Evolutionary conservation across 1,140 invertebrate species (phyloP), one percentile per base, ranked within the genome.

Genomic region (Zaprionus ornatus): DNA sequence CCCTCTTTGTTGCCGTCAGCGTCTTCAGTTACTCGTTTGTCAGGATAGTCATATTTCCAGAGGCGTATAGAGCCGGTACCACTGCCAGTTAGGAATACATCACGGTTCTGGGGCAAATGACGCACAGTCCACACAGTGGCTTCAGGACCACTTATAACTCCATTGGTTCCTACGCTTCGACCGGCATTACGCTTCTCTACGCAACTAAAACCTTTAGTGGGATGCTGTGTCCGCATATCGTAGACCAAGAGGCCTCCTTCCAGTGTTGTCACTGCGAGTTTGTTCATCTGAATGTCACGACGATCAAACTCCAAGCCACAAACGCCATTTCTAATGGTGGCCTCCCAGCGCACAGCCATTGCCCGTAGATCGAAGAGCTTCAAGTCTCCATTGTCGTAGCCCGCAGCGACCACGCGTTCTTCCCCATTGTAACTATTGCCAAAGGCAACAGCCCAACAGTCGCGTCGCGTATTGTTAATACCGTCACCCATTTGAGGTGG

Each of bases 381-480:
- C 0, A 99, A 93, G 92, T 99, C 98, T 0, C 98, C 98, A 93
- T 99, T 99, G 90, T 99, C 98, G 92, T 99, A 99, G 4, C 98
- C 98, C 42, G 98, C 96, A 70, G 95, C 96, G 1, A 99, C 95
- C 65, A 97, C 94, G 65, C 98, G 94, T 83, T 99, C 98, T 35
- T 97, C 94, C 21, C 95, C 95, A 91, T 97, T 98, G 88, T 96
- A 98, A 0, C 97, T 96, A 93, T 99, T 96, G 2, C 97, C 97
- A 90, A 98, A 98, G 13, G 95, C 94, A 10, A 98, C 97, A 4
- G 95, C 92, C 97, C 97, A 99, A 92, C 97, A 98, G 79, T 98
- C 97, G 37, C 97, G 93, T 17, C 93, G 93, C 15, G 54, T 4
- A 59, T 84, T 94, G 62, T 92, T 93, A 2, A 92, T 91, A 56